Evolutionary conservation across 2,888 invertebrate genomes (phyloP).

Genomic region (Pristionchus exspectatus): DNA sequence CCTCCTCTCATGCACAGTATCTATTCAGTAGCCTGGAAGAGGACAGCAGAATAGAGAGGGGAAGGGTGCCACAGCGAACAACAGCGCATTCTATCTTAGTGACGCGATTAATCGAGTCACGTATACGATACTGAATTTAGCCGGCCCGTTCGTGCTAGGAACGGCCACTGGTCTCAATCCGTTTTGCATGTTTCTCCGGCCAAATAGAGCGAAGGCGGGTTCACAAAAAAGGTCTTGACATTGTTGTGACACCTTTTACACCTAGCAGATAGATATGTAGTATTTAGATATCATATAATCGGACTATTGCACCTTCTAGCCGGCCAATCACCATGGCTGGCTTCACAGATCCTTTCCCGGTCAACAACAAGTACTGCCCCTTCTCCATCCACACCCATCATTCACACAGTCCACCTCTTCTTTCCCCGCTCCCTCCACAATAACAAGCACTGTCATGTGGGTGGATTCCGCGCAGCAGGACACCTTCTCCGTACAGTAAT

Average conservation of each 20-base stretch:
- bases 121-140: too few species aligned
- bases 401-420: neutral
- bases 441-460: neutral
- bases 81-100: neutral
- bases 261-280: too few species aligned
- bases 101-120: neutral
- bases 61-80: neutral
- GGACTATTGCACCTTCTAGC: too few species aligned
- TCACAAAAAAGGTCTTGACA: neutral
- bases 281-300: too few species aligned
- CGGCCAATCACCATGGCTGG: too few species aligned
- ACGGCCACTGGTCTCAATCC: too few species aligned
- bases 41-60: neutral
- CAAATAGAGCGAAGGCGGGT: neutral
- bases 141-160: too few species aligned
- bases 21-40: neutral
- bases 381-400: neutral
- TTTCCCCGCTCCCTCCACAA: neutral
- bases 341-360: too few species aligned
- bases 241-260: too few species aligned
- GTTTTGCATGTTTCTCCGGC: too few species aligned
- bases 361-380: too few species aligned
- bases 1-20: neutral
- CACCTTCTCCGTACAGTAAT: neutral
- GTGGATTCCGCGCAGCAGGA: neutral